Evolutionary conservation across 92 coral and sea anemone species (phyloP), one percentile per base, ranked within the genome.

Genomic region (Epizoanthus ramosus): DNA sequence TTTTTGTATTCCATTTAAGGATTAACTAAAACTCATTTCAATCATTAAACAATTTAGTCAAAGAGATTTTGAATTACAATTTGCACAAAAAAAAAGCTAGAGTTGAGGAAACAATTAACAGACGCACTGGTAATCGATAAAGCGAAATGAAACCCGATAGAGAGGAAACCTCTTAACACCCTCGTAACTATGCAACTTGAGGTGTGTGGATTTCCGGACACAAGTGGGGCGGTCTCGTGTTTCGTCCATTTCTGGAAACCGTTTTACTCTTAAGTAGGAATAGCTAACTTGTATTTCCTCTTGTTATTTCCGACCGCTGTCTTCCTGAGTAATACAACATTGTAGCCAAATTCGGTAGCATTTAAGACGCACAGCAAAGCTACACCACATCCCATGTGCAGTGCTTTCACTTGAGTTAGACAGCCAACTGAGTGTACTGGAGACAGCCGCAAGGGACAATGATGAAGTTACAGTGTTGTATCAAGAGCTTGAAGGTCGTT

Each of bases 121-220:
- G 58, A 71, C 15, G 33, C 60, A 67, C 50, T 31, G 8, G 18
- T 23, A 18, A 65, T 65, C 43, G 10, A 17, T 1, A 28, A 65
- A 65, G 22, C 35, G 9, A 67, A 4, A 1, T 71, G 76, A 22
- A 71, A 71, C 35, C n/a, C 13, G 16, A 71, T 19, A 41, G 41
- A 33, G 1, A 24, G 35, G 17, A 45, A 52, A 19, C 58, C 2
- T 33, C 60, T 2, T 21, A 15, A 50, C 37, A 17, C 18, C 37
- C 39, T 28, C 31, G 31, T 18, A 28, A 2, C 31, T 28, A 7
- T 43, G 28, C 21, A 33, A 35, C 43, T 37, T 28, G 31, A 33
- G 72, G 50, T 12, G 72, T 67, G 41, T 67, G 35, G 50, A 19
- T 47, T 71, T 71, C 76, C 76, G 76, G 76, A 71, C 53, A 8